These are phyloP conservation scores for Sebastes variabilis DNA, from an alignment of 2,797 vertebrate species.

Conservation along the genomic window DNA sequence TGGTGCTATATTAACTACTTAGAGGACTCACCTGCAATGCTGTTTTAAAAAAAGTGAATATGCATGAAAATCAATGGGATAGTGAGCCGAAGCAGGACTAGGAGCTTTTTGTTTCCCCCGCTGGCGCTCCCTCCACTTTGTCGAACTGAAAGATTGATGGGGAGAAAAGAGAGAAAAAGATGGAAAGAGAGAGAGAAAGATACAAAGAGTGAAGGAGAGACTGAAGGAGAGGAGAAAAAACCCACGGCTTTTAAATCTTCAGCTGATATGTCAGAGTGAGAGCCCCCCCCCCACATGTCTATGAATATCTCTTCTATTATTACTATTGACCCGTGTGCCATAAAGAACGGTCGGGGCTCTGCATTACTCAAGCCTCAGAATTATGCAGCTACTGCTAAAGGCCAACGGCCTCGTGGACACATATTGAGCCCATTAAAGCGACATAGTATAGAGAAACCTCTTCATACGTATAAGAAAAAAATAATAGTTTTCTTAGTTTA, in stretches of 20 bases:
- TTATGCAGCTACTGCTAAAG: slow-evolving; percentile 54
- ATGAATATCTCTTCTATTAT: slow-evolving; percentile 85
- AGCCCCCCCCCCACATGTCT: slow-evolving; percentile 56
- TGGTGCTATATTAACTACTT: not conserved
- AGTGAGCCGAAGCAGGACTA: slow-evolving; percentile 40
- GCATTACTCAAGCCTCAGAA: slow-evolving; percentile 71
- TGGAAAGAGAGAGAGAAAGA: slow-evolving; percentile 16
- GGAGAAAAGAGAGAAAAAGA: slow-evolving; percentile 24
- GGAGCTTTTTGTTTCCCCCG: slow-evolving; percentile 65
- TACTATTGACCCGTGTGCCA: slow-evolving; percentile 76
- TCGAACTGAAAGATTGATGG: slow-evolving; percentile 73
- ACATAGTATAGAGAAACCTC: not conserved
- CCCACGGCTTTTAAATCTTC: slow-evolving; percentile 60
- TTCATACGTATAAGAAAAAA: not conserved
- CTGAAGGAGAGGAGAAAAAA: slow-evolving; percentile 16
- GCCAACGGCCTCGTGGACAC: slow-evolving; percentile 34
- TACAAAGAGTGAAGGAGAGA: slow-evolving; percentile 21
- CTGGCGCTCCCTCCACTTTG: slow-evolving; percentile 50
- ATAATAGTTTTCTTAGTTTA: not conserved
- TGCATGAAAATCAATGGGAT: slow-evolving; percentile 43
- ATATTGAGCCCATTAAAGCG: not conserved
- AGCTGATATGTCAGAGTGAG: slow-evolving; percentile 54
- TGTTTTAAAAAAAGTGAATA: not conserved
- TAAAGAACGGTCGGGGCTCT: slow-evolving; percentile 70
- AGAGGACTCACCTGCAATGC: not conserved